Base-by-base conservation (phyloP, 2,113 vertebrate species). In the Formicarius rufipectus region DNA sequence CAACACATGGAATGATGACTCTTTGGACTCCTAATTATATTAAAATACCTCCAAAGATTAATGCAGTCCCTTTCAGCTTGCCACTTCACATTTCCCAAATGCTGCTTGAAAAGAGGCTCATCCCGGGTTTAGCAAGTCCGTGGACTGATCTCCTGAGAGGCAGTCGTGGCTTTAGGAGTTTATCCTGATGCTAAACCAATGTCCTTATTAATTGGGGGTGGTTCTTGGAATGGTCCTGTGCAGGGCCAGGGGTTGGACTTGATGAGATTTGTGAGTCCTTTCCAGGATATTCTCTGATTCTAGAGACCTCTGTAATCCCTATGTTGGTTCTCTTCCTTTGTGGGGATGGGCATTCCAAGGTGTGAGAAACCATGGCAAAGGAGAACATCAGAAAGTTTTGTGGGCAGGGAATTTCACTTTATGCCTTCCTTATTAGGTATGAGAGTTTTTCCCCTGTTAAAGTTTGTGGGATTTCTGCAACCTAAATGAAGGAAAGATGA, bases 401-500 rank as follows among this genome's bases (percentile, higher is more conserved):
- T 83, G 42, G 14, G 10, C 25, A 53, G 55, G 42, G 42, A 55
- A 42, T 50, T 27, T 58, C 44, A 1, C 15, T 63, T 31, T 7
- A 3, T 86, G 40, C 30, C 71, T 89, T 72, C 55, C 50, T 52
- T 12, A 4, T 18, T 8, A 28, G 4, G 0, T 5, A 2, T 39
- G 23, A 80, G 13, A 6, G 0, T 31, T 40, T 55, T 31, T 55
- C 9, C 9, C 10, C 21, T 58, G 0, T 24, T 67, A 24, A 40
- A 90, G 17, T 18, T 2, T 83, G 47, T 55, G 27, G 52, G 31
- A 40, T 84, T 92, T 96, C 76, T 94, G 47, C n/a, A 22, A 1
- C 12, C 6, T 20, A 8, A 27, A 56, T 68, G 77, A 96, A 89
- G 95, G 81, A 89, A 87, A 71, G 59, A 25, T 19, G 72, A 49